Percentiles rank a stretch among this genome's conserved stretches.
Conservation (phyloP, 2,797 vertebrate genomes). For the Chaetodon trifasciatus region DNA sequence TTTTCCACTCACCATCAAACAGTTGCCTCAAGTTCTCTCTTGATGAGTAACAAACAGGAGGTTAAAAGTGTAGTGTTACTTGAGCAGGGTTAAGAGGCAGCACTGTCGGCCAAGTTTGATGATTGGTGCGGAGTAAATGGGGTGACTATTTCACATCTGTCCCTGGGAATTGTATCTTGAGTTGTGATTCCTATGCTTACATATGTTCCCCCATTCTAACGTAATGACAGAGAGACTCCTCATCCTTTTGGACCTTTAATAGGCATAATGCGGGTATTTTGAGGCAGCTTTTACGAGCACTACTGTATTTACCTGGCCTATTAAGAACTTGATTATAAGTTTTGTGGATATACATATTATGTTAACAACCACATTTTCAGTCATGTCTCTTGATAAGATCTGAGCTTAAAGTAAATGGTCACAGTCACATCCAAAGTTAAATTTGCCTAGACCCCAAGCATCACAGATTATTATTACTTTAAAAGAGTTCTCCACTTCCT, state of each 20-base stretch:
- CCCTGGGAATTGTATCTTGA: conserved; percentile 47
- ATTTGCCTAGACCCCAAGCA: not conserved
- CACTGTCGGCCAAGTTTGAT: conserved; percentile 4
- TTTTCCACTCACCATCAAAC: not conserved
- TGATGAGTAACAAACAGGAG: not conserved
- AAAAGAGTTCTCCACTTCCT: conserved; percentile 1
- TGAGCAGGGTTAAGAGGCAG: not conserved
- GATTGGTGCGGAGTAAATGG: not conserved
- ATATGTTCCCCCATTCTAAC: conserved; percentile 1
- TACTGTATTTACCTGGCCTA: not conserved
- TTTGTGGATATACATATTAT: not conserved
- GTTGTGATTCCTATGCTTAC: conserved; percentile 27
- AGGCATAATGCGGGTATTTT: too few relatives aligned
- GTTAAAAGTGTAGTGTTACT: conserved; percentile 3
- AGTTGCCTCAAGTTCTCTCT: not conserved
- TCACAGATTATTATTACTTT: not conserved
- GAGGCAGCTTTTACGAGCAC: not conserved
- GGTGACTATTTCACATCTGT: conserved; percentile 48
- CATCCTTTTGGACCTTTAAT: not conserved
- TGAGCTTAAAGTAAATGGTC: not conserved
- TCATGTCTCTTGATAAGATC: not conserved
- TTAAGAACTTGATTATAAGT: not conserved
- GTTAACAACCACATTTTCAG: too few relatives aligned
- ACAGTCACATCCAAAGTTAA: too few relatives aligned
- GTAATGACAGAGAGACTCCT: not conserved